Conservation (phyloP, 2,113 vertebrate species). For the Turnix velox region DNA sequence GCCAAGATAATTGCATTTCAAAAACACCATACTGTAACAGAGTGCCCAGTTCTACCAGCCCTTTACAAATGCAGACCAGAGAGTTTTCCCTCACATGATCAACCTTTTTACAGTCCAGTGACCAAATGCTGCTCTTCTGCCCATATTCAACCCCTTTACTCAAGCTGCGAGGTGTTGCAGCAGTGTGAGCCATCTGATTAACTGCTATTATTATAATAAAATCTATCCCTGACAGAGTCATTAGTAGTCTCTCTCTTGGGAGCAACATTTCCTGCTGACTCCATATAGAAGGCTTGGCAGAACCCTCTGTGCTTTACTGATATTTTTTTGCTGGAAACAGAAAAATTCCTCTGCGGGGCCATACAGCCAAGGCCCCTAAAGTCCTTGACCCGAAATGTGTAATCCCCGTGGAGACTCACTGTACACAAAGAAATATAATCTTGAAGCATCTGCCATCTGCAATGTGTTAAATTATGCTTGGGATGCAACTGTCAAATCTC, state of each 20-base stretch:
- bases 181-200: not conserved
- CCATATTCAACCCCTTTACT: not conserved
- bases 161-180: not conserved
- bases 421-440: slow-evolving; percentile 37
- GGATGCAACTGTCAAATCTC: not conserved
- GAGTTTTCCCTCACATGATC: not conserved
- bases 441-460: slow-evolving; percentile 27
- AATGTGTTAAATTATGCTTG: slow-evolving; percentile 1
- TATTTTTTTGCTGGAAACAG: slow-evolving; percentile 12
- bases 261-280: slow-evolving; percentile 8
- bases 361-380: not conserved
- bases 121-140: not conserved
- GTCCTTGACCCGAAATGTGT: not conserved
- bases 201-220: not conserved
- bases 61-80: not conserved
- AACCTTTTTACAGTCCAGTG: not conserved
- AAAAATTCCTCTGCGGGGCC: not conserved
- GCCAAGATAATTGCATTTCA: not conserved
- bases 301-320: not conserved
- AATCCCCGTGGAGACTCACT: not conserved
- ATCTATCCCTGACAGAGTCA: not conserved
- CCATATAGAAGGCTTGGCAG: slow-evolving; percentile 6
- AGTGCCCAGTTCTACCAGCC: not conserved
- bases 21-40: not conserved
- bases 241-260: not conserved